These are phyloP conservation scores for Cladorhizidae sp. DNA, from an alignment of 37 sponge, comb jelly and placozoan species.

Conservation along the genomic window DNA sequence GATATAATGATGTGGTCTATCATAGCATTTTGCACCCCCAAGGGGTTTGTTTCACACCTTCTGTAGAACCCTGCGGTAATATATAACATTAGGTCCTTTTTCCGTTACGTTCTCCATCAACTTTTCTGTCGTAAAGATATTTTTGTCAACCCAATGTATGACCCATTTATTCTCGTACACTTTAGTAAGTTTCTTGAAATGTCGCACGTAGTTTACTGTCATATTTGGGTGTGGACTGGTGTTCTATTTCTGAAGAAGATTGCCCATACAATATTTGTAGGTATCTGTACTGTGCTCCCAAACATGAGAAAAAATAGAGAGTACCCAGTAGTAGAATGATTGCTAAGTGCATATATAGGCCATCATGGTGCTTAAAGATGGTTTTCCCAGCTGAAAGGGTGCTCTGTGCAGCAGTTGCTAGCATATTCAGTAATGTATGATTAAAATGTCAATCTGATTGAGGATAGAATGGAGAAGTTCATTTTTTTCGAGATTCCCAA, in stretches of 20 bases:
- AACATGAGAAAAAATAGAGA: conserved; percentile 68
- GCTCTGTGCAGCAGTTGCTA: no score
- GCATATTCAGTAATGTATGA: conserved; percentile 63
- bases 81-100: no score
- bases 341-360: conserved; percentile 47
- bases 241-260: not conserved
- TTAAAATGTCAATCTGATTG: no score
- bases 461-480: conserved; percentile 65
- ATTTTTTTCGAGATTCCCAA: no score
- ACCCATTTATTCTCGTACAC: not conserved
- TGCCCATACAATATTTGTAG: conserved; percentile 22
- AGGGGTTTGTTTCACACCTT: no score
- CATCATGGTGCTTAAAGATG: conserved; percentile 25
- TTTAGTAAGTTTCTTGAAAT: no score
- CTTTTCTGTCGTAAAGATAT: not conserved
- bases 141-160: not conserved
- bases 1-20: no score
- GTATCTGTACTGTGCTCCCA: conserved; percentile 34
- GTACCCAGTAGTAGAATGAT: conserved; percentile 27
- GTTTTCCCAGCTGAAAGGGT: conserved; percentile 13
- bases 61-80: no score
- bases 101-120: not conserved
- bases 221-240: not conserved
- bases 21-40: no score
- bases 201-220: not conserved